Evolutionary conservation across 1,140 invertebrate species (phyloP).

Genomic region (Bathynomus jamesi): DNA sequence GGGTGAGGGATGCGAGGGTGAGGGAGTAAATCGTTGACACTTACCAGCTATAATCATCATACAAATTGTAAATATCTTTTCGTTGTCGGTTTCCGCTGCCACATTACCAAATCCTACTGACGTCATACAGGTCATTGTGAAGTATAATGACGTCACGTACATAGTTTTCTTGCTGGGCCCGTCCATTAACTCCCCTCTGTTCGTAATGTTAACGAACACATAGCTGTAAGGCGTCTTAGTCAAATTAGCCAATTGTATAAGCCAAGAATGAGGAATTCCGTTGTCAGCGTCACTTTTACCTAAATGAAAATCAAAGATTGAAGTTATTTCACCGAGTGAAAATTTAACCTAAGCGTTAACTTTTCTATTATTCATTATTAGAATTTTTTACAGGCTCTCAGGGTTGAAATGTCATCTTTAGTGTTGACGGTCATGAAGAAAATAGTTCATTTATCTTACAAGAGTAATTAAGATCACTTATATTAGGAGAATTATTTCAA

Average conservation of each 20-base stretch:
- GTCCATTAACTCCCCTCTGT: conserved; percentile 70
- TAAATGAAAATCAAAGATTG: too few relatives aligned
- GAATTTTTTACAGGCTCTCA: too few relatives aligned
- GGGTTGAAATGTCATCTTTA: too few relatives aligned
- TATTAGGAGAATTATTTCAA: too few relatives aligned
- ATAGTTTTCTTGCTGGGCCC: conserved; percentile 85
- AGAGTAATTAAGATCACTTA: too few relatives aligned
- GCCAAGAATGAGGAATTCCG: conserved; percentile 53
- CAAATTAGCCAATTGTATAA: conserved; percentile 90
- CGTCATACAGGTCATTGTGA: conserved; percentile 99
- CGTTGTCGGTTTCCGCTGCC: conserved; percentile 96
- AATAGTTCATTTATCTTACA: too few relatives aligned
- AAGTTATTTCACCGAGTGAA: too few relatives aligned
- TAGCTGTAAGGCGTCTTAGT: conserved; percentile 77
- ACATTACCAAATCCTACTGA: conserved; percentile 99
- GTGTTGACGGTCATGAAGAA: too few relatives aligned
- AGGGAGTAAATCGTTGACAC: conserved; percentile 4
- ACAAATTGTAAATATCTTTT: conserved; percentile 98
- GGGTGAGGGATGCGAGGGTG: too few relatives aligned
- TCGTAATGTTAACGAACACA: conserved; percentile 60
- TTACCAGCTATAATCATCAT: conserved; percentile 58
- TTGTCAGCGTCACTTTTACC: conserved; percentile 36
- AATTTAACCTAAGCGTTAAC: too few relatives aligned
- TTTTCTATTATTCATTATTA: too few relatives aligned
- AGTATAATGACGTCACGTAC: conserved; percentile 97